These are phyloP conservation scores for Micropoecilia bifurca DNA, from an alignment of 2,797 vertebrate species.

Conservation along the genomic window DNA sequence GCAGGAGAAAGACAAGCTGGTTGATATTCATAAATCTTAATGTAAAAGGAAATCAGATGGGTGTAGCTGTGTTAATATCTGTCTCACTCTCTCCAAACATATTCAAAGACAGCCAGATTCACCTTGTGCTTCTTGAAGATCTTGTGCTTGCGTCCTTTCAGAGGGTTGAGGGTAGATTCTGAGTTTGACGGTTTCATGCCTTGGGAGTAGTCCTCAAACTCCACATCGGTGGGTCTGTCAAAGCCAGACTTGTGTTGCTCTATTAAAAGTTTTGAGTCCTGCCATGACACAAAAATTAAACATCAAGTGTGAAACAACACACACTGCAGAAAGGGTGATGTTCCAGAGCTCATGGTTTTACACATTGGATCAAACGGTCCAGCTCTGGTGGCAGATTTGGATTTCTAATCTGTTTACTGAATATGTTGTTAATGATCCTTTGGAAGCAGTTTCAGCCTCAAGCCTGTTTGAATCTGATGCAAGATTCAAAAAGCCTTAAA, in stretches of 20 bases:
- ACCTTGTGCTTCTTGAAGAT: conserved; percentile 90
- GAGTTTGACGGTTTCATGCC: conserved; percentile 81
- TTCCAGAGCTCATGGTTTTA: not conserved
- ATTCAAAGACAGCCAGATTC: conserved; percentile 2
- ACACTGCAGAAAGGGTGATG: not conserved
- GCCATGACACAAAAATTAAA: conserved; percentile 14
- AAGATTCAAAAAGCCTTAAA: not conserved
- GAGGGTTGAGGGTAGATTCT: conserved; percentile 82
- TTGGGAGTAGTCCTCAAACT: conserved; percentile 90
- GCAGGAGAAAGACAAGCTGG: not conserved
- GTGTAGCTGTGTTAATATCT: not conserved
- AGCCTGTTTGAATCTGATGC: not conserved
- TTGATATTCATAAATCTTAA: not conserved
- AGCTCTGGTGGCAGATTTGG: not conserved
- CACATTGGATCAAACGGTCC: not conserved
- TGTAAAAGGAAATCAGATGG: conserved; percentile 6
- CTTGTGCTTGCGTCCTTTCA: conserved; percentile 84
- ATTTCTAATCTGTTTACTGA: not conserved
- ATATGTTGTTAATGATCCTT: not conserved
- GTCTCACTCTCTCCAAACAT: not conserved
- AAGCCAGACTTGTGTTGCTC: conserved; percentile 88
- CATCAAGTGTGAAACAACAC: not conserved
- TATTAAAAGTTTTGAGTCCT: conserved; percentile 86
- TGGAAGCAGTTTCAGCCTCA: not conserved
- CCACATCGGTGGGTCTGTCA: conserved; percentile 83